Percentiles rank a stretch among this genome's conserved stretches.
Conservation (phyloP, 2,797 vertebrate genomes). For the Hemibagrus guttatus region DNA sequence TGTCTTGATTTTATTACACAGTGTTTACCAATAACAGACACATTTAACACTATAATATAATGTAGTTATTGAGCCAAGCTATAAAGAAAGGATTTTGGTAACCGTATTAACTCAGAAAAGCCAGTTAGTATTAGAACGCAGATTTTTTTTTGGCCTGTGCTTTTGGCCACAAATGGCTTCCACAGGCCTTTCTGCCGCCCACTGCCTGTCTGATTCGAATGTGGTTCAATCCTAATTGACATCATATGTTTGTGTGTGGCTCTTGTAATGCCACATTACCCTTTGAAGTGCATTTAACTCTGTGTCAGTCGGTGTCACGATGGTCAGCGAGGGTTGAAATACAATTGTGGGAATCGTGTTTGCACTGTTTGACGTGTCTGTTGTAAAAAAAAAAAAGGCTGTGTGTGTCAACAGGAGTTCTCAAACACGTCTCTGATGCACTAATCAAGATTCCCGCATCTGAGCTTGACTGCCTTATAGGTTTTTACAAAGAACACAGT, state of each 20-base stretch:
- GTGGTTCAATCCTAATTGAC: constrained; percentile 53
- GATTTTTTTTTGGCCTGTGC: constrained; percentile 43
- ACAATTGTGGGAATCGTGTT: not conserved
- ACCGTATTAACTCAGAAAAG: constrained; percentile 34
- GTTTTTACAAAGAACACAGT: constrained; percentile 37
- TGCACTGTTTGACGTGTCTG: not conserved
- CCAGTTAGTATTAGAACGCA: constrained; percentile 34
- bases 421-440: not conserved
- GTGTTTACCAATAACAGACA: not conserved
- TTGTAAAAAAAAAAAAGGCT: not conserved
- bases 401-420: not conserved
- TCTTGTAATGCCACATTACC: constrained; percentile 45
- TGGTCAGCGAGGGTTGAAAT: not conserved
- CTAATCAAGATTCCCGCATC: not conserved
- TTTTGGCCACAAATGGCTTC: constrained; percentile 58
- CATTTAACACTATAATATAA: not conserved
- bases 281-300: constrained; percentile 52
- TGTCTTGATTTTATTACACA: not conserved
- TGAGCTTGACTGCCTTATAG: not conserved
- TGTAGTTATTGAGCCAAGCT: constrained; percentile 25
- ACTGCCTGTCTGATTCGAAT: constrained; percentile 50
- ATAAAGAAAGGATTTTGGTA: constrained; percentile 25
- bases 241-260: constrained; percentile 52
- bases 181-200: constrained; percentile 50
- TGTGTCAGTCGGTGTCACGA: not conserved